These are phyloP conservation scores for Bubo bubo DNA, from an alignment of 2,113 vertebrate species.

Conservation along the genomic window DNA sequence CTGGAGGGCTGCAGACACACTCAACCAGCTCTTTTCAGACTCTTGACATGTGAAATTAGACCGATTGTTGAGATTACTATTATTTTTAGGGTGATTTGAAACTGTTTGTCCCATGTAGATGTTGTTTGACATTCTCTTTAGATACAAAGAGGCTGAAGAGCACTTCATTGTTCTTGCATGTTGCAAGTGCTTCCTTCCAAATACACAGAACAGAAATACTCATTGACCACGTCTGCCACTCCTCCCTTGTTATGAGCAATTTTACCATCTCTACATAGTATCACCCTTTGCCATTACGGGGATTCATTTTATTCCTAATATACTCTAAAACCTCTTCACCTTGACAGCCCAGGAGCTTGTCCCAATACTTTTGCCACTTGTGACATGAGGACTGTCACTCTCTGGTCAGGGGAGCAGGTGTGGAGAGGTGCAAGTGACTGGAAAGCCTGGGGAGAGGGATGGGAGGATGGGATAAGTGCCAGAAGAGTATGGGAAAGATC, in stretches of 20 bases:
- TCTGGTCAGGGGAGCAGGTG: background rate
- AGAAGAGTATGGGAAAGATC: background rate
- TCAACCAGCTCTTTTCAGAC: background rate
- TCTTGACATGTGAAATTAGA: background rate
- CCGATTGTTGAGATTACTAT: background rate
- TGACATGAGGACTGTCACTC: background rate
- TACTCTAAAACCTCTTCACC: background rate
- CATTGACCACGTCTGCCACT: background rate
- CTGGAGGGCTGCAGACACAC: background rate
- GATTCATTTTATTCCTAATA: background rate
- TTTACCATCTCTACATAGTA: background rate
- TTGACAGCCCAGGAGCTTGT: background rate
- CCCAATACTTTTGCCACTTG: background rate
- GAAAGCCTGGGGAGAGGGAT: background rate
- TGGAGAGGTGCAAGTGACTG: background rate
- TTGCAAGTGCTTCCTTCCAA: conserved; percentile 7
- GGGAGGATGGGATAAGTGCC: background rate
- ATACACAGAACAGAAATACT: background rate
- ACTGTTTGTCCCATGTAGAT: conserved; percentile 10
- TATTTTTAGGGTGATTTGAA: conserved; percentile 42
- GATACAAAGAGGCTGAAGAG: conserved; percentile 11
- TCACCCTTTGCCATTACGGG: background rate
- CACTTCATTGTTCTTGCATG: background rate
- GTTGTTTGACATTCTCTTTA: conserved; percentile 24
- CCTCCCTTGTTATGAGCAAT: background rate